phyloP scores from a whole-genome alignment of 2,113 vertebrate genomes.

The Erinaceus europaeus region DNA sequence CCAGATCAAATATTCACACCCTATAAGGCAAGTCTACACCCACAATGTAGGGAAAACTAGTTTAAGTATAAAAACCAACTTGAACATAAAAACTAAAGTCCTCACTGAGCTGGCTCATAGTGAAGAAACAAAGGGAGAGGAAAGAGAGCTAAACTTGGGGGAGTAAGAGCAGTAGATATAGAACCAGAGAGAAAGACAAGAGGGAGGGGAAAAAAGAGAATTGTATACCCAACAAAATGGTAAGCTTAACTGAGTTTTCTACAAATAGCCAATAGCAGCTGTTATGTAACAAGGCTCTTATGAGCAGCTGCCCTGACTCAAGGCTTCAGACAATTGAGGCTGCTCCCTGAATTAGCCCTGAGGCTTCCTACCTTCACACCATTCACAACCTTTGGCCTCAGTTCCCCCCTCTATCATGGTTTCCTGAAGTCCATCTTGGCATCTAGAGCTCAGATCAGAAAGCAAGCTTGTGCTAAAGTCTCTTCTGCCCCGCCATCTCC shows the following conservation, averaged over 20 bases:
- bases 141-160: constrained; percentile 50
- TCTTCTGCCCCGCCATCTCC: not conserved
- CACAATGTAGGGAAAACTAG: constrained; percentile 68
- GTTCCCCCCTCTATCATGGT: not conserved
- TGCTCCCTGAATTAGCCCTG: not conserved
- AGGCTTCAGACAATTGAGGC: not conserved
- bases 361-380: not conserved
- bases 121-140: constrained; percentile 43
- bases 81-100: not conserved
- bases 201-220: not conserved
- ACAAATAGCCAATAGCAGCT: constrained; percentile 58
- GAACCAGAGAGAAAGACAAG: not conserved
- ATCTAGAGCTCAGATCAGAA: not conserved
- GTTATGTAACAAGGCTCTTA: constrained; percentile 44
- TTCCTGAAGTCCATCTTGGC: not conserved
- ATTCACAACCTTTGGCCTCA: not conserved
- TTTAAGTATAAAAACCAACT: constrained; percentile 71
- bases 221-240: constrained; percentile 27
- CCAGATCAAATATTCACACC: constrained; percentile 69
- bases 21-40: constrained; percentile 56
- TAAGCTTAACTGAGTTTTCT: constrained; percentile 41
- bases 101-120: not conserved
- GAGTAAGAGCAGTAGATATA: not conserved
- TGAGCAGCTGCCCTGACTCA: not conserved
- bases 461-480: too few species aligned